Evolutionary conservation across 53 echinoderm and acorn worm species (phyloP), one percentile per base, ranked within the genome.

Genomic region (Antedon mediterranea): DNA sequence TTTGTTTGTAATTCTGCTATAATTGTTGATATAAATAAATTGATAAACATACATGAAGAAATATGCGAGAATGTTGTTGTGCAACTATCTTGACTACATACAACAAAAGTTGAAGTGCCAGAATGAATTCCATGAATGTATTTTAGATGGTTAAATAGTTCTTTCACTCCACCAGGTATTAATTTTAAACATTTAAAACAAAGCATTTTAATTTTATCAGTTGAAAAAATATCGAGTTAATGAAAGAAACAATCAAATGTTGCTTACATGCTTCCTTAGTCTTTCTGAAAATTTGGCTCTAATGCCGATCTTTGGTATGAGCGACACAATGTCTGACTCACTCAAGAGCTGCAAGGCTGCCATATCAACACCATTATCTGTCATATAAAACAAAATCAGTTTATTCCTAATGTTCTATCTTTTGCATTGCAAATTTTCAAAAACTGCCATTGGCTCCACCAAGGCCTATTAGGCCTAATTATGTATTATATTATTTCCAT

Each of bases 281-380:
- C 29, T 81, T 1, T 43, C 81, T 75, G 42, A 31, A 32, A 75
- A 81, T 23, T 81, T 81, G 31, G 75, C 34, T 34, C 75, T 23
- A 57, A 81, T 75, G n/a, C 81, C 81, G 27, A 81, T 31, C 30
- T 81, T 81, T 29, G 81, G 75, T 6, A 80, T 80, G 34, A 73
- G 20, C 3, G 37, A 32, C 34, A 37, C 44, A 28, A 85, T 80
- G 44, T 79, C 79, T 27, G 43, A 71, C 28, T 74, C 43, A 42
- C 31, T 85, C 77, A 85, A 27, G 0, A 85, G 31, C 28, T 33
- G 6, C 20, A 85, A 33, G 0, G 81, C 76, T 31, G 23, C 32
- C 72, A 85, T 85, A 73, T 85, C 85, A 70, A 81, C 81, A 29
- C 28, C 75, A 84, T 79, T 72, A 79, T 83, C 83, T 83, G 83